phyloP scores from a whole-genome alignment of 2,113 vertebrate species.

The Lathamus discolor region DNA sequence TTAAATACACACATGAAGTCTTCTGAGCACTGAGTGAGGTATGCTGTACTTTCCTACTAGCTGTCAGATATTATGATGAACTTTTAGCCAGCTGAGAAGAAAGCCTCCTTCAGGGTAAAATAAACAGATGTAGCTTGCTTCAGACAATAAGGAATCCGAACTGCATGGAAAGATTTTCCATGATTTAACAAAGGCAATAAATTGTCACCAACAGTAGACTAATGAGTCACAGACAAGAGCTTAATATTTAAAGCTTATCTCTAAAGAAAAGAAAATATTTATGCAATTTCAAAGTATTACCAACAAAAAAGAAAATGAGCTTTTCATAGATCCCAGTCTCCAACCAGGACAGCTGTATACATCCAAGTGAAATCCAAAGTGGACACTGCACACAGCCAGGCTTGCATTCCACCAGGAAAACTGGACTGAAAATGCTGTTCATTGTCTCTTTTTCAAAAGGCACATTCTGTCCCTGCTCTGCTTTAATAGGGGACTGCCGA shows the following conservation, averaged over 20 bases:
- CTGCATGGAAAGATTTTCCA: conserved; percentile 3
- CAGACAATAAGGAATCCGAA: conserved; percentile 25
- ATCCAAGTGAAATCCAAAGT: background rate
- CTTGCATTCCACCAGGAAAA: background rate
- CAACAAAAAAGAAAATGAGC: background rate
- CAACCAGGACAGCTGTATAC: background rate
- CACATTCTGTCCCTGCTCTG: background rate
- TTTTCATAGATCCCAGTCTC: background rate
- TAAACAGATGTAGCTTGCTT: background rate
- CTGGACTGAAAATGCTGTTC: background rate
- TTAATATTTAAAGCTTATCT: background rate
- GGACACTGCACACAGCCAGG: background rate
- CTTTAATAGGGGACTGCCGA: background rate
- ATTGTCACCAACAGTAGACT: background rate
- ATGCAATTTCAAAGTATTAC: background rate
- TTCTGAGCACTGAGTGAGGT: background rate
- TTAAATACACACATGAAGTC: background rate
- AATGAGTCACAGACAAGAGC: conserved; percentile 19
- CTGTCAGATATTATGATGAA: background rate
- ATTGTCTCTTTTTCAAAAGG: background rate
- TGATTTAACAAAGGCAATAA: conserved; percentile 17
- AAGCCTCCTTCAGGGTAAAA: conserved; percentile 19
- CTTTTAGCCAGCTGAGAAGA: conserved; percentile 17
- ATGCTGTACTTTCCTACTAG: background rate
- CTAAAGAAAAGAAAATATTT: background rate